Conservation (phyloP, 2,797 vertebrate genomes). For the Tenualosa thibaudeaui region DNA sequence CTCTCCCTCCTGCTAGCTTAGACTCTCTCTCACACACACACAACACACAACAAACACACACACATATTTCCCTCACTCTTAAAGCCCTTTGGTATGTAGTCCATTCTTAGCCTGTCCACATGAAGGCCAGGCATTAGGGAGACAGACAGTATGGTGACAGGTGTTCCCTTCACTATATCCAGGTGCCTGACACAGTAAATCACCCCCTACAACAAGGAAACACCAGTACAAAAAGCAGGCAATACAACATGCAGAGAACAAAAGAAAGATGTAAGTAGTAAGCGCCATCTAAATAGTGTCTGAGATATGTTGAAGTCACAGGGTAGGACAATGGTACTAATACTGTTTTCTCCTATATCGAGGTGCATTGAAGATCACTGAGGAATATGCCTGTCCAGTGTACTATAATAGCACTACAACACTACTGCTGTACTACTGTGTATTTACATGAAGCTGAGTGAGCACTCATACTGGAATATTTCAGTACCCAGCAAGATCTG, state of each 20-base stretch:
- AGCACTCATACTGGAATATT: no score
- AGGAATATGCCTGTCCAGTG: neutral
- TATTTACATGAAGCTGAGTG: no score
- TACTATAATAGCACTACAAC: neutral
- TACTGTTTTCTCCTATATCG: neutral
- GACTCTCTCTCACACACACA: neutral
- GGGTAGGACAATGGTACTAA: neutral
- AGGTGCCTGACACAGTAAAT: conserved; percentile 42
- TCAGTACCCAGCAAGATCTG: neutral
- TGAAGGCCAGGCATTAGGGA: conserved; percentile 46
- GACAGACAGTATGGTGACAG: conserved; percentile 48
- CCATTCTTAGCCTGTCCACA: conserved; percentile 35
- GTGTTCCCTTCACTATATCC: conserved; percentile 55
- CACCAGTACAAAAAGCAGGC: conserved; percentile 2
- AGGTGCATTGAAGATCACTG: neutral
- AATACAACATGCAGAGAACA: neutral
- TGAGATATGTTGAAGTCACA: neutral
- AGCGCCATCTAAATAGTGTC: neutral
- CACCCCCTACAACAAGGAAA: conserved; percentile 29
- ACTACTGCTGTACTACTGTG: no score
- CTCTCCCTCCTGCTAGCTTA: neutral
- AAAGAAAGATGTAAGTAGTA: neutral
- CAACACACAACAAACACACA: neutral
- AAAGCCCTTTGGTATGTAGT: conserved; percentile 41
- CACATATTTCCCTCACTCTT: neutral